phyloP scores from a whole-genome alignment of 2,888 invertebrate species.

The Sclerodermus sp. region DNA sequence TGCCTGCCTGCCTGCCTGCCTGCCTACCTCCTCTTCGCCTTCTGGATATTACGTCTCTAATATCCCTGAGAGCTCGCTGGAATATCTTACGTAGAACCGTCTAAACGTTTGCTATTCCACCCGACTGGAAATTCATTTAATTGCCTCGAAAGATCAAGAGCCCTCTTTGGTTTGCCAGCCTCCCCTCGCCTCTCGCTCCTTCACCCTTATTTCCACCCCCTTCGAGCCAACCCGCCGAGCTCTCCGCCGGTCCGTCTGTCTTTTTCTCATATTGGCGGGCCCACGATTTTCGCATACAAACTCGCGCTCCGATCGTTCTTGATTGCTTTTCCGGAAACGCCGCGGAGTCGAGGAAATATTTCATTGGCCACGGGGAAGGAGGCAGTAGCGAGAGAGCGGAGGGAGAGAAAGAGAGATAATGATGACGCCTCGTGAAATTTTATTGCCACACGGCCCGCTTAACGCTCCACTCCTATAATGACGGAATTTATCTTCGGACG shows the following conservation, averaged over 20 bases:
- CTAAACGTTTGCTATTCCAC: slow-evolving; percentile 41
- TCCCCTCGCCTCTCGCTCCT: slow-evolving; percentile 15
- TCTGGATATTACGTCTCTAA: slow-evolving; percentile 36
- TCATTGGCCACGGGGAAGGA: background rate
- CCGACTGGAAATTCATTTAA: slow-evolving; percentile 42
- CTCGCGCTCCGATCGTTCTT: background rate
- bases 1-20: too few relatives aligned
- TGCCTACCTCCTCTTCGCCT: slow-evolving; percentile 20
- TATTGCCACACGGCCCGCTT: too few relatives aligned
- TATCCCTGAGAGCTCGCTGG: slow-evolving; percentile 32
- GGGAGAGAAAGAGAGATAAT: slow-evolving; percentile 6
- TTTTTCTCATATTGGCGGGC: slow-evolving; percentile 1
- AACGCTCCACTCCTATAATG: too few relatives aligned
- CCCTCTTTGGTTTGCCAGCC: slow-evolving; percentile 12
- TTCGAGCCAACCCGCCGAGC: background rate
- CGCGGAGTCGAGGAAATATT: too few relatives aligned
- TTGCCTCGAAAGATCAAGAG: slow-evolving; percentile 39
- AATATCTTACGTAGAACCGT: slow-evolving; percentile 37
- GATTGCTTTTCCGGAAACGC: background rate
- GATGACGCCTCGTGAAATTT: background rate
- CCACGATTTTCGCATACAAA: background rate
- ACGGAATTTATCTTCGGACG: too few relatives aligned
- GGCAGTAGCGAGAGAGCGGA: background rate
- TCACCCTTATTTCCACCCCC: slow-evolving; percentile 5
- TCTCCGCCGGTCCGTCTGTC: slow-evolving; percentile 1